Percentiles rank a stretch among this genome's conserved stretches.
Conservation (phyloP, 2,113 vertebrate species). For the Bettongia penicillata region DNA sequence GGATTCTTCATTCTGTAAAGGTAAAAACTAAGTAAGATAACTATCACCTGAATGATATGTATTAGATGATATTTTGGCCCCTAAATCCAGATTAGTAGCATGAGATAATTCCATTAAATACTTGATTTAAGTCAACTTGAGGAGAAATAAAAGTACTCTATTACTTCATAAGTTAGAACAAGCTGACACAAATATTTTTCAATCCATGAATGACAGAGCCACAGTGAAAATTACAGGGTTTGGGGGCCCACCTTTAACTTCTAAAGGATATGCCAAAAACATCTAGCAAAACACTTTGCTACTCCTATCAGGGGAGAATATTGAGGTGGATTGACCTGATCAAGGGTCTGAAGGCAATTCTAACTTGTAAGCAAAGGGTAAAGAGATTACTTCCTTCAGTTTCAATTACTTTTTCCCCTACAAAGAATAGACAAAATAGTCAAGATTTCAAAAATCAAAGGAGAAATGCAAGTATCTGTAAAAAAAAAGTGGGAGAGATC, state of each 20-base stretch:
- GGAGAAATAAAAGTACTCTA: neutral
- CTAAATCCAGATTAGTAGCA: neutral
- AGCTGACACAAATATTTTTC: neutral
- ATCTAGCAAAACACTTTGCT: neutral
- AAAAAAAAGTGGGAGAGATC: neutral
- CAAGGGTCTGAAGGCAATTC: neutral
- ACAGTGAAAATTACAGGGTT: neutral
- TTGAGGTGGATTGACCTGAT: neutral
- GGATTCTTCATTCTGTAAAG: neutral
- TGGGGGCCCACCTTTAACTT: neutral
- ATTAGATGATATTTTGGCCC: neutral
- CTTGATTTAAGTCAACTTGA: neutral
- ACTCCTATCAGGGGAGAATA: neutral
- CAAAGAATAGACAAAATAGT: neutral
- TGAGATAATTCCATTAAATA: neutral
- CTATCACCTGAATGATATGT: neutral
- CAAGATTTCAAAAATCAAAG: neutral
- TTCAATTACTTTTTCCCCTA: neutral
- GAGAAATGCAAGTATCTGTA: neutral
- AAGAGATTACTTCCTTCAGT: neutral
- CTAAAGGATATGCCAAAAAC: neutral
- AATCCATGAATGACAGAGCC: neutral
- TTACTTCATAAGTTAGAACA: neutral
- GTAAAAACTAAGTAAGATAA: neutral
- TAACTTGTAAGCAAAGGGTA: neutral